These are phyloP conservation scores for Coptodon rendalli DNA, from an alignment of 2,113 vertebrate genomes.

Conservation along the genomic window DNA sequence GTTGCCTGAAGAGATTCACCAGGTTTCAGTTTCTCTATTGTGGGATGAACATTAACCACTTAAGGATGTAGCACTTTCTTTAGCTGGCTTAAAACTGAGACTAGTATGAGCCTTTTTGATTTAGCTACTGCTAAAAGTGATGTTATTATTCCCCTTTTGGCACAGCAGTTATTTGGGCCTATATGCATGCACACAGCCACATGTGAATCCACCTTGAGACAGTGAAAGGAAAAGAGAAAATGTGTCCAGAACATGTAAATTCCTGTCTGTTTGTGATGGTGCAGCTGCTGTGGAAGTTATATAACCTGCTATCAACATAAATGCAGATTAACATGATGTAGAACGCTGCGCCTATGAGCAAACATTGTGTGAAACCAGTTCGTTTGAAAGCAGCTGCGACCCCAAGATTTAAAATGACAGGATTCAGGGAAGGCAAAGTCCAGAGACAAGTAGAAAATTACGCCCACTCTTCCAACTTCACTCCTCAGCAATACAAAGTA, in stretches of 20 bases:
- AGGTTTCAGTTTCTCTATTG: conserved; percentile 27
- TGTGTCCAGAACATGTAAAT: conserved; percentile 56
- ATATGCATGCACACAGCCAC: neutral
- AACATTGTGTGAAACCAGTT: neutral
- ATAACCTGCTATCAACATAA: conserved; percentile 36
- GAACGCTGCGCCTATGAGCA: neutral
- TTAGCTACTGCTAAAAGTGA: neutral
- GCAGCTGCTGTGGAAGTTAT: conserved; percentile 55
- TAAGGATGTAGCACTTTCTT: conserved; percentile 1
- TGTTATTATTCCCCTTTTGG: neutral
- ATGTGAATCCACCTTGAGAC: neutral
- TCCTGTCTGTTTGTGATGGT: conserved; percentile 54
- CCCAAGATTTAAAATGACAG: conserved; percentile 35
- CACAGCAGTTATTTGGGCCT: neutral
- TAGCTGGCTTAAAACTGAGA: neutral
- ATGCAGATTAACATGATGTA: conserved; percentile 40
- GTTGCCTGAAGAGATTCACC: neutral
- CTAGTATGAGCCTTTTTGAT: neutral
- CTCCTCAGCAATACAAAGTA: conserved; percentile 42
- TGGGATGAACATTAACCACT: conserved; percentile 19
- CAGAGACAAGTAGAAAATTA: conserved; percentile 47
- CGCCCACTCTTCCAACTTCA: conserved; percentile 40
- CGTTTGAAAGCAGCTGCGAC: conserved; percentile 11
- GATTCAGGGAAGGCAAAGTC: conserved; percentile 31
- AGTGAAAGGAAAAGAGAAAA: neutral